Percentiles rank a stretch among this genome's conserved stretches.
Evolutionary conservation across 2,888 invertebrate species (phyloP).

Genomic region (Digitonthophagus gazella): DNA sequence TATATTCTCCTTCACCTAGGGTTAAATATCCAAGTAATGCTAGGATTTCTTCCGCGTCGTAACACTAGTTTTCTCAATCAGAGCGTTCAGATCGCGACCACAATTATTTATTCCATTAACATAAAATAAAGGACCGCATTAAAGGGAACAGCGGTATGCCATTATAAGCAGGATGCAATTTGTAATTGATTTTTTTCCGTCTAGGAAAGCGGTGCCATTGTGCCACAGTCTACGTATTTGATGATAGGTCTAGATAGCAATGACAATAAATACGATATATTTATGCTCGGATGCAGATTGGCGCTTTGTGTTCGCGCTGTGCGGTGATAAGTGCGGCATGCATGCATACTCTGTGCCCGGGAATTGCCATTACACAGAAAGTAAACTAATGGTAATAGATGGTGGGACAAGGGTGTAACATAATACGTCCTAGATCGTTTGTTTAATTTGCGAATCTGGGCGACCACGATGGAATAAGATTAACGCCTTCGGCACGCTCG

Average conservation of each 20-base stretch:
- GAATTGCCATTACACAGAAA: conserved; percentile 10
- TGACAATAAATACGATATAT: conserved; percentile 15
- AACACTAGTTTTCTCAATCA: conserved; percentile 7
- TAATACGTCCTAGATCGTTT: conserved; percentile 5
- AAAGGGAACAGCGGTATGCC: conserved; percentile 2
- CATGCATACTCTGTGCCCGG: no score
- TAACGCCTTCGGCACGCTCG: background rate
- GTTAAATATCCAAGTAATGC: background rate
- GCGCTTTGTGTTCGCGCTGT: conserved; percentile 9
- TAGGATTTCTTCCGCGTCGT: conserved; percentile 4
- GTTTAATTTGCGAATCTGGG: background rate
- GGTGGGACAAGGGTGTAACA: conserved; percentile 9
- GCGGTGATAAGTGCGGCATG: conserved; percentile 4
- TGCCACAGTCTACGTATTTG: conserved; percentile 12
- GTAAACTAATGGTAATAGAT: conserved; percentile 13
- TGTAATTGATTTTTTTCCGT: conserved; percentile 14
- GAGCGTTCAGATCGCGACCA: background rate
- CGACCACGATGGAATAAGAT: background rate
- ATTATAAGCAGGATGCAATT: conserved; percentile 15
- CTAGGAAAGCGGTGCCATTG: background rate
- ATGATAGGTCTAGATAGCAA: conserved; percentile 15
- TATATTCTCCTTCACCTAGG: background rate
- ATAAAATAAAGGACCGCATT: conserved; percentile 12
- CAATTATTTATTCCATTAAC: conserved; percentile 18
- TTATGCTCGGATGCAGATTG: conserved; percentile 14